Conservation (phyloP, 2,113 vertebrate species). For the Craseonycteris thonglongyai region DNA sequence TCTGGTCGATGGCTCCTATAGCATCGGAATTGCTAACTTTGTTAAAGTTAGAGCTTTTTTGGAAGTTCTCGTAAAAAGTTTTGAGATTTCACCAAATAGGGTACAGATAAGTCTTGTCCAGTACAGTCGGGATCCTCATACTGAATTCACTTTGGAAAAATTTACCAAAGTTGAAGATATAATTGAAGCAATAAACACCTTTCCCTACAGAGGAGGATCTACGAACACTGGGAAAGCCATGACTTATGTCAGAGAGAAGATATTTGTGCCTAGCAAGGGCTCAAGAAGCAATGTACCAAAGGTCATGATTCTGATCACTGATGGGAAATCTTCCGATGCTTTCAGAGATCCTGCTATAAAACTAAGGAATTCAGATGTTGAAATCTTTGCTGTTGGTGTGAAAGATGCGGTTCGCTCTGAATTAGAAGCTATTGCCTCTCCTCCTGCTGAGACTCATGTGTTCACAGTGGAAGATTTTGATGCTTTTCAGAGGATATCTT, state of each 20-base stretch:
- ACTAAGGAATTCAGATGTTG: constrained; percentile 90
- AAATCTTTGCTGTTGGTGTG: constrained; percentile 97
- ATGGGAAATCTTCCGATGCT: constrained; percentile 97
- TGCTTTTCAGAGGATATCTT: constrained; percentile 96
- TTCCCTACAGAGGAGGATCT: constrained; percentile 97
- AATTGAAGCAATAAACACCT: constrained; percentile 90
- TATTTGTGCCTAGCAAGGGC: constrained; percentile 87
- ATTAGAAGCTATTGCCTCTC: constrained; percentile 93
- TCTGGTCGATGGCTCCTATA: constrained; percentile 97
- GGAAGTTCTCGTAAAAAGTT: constrained; percentile 94
- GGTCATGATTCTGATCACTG: constrained; percentile 96
- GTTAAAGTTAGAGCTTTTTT: constrained; percentile 97
- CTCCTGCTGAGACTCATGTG: constrained; percentile 91
- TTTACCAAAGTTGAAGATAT: constrained; percentile 87
- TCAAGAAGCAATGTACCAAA: constrained; percentile 91
- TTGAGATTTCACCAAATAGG: constrained; percentile 91
- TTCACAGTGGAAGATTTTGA: constrained; percentile 99
- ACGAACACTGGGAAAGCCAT: constrained; percentile 98
- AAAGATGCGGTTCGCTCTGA: constrained; percentile 96
- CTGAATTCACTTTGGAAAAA: constrained; percentile 93
- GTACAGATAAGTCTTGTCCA: constrained; percentile 98
- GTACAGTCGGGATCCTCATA: constrained; percentile 95
- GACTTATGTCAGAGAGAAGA: constrained; percentile 94
- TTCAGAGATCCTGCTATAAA: constrained; percentile 92
- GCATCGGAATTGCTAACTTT: constrained; percentile 96